These are phyloP conservation scores for Latrodectus elegans DNA, from an alignment of 2,888 invertebrate species.

Conservation along the genomic window DNA sequence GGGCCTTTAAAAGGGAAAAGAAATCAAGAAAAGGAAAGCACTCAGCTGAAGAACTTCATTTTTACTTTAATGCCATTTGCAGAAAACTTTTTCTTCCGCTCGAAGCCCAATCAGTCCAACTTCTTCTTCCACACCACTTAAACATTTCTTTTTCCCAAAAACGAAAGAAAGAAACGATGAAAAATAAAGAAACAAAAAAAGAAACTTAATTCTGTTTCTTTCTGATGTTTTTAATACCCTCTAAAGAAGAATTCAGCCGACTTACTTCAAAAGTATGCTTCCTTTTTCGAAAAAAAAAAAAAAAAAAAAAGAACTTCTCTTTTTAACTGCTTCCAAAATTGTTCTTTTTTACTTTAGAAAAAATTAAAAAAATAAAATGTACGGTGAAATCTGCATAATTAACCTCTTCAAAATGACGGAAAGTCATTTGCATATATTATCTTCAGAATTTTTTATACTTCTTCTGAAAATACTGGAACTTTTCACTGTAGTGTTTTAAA, in stretches of 20 bases:
- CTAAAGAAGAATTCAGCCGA: background rate
- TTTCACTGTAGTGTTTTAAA: no score
- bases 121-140: no score
- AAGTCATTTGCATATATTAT: slow-evolving; percentile 33
- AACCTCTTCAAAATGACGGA: slow-evolving; percentile 15
- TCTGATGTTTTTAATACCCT: background rate
- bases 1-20: no score
- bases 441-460: background rate
- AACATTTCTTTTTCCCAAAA: background rate
- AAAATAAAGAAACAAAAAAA: background rate
- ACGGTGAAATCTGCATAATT: slow-evolving; percentile 41
- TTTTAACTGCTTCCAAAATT: slow-evolving; percentile 9
- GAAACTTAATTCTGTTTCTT: background rate
- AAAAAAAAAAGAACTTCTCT: background rate
- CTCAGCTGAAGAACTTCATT: no score
- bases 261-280: background rate
- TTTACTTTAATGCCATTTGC: no score
- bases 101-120: no score
- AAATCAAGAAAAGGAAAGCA: no score
- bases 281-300: background rate
- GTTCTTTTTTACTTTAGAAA: background rate
- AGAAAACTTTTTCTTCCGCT: no score
- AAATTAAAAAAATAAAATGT: background rate
- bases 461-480: no score
- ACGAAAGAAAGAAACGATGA: background rate